phyloP scores from a whole-genome alignment of 2,113 vertebrate species.

The Engystomops pustulosus region DNA sequence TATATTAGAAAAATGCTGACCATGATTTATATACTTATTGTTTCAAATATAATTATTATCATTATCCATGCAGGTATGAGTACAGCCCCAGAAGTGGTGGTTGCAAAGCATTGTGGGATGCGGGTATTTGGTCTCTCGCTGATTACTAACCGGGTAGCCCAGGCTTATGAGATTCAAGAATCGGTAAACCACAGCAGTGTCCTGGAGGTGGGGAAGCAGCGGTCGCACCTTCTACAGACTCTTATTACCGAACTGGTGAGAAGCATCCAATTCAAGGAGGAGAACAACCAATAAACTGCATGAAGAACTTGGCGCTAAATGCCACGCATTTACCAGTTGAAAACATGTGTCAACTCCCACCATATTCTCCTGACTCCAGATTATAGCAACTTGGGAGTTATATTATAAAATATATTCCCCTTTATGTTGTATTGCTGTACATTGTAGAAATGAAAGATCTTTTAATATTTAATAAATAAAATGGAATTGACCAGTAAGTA shows the following conservation, averaged over 20 bases:
- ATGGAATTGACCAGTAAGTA: not conserved
- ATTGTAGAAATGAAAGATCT: not conserved
- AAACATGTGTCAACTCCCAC: too few species aligned
- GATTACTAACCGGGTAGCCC: slow-evolving; percentile 81
- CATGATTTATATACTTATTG: too few species aligned
- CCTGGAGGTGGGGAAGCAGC: slow-evolving; percentile 74
- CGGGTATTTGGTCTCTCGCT: slow-evolving; percentile 81
- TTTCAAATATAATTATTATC: not conserved
- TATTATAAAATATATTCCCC: too few species aligned
- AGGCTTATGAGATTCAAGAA: slow-evolving; percentile 73
- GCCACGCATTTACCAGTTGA: too few species aligned
- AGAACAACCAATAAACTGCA: not conserved
- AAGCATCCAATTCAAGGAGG: not conserved
- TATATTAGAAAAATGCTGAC: too few species aligned
- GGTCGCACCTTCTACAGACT: slow-evolving; percentile 73
- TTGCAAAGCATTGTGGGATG: slow-evolving; percentile 78
- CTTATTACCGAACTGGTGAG: slow-evolving; percentile 75
- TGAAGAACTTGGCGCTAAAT: too few species aligned
- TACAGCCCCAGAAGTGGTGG: slow-evolving; percentile 77
- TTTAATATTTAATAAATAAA: not conserved
- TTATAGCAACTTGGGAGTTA: not conserved
- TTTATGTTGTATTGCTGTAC: not conserved
- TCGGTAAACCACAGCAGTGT: slow-evolving; percentile 75
- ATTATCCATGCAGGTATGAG: slow-evolving; percentile 77
- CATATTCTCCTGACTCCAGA: not conserved